Conservation (phyloP, 2,888 invertebrate species). For the Drosophila cognata region DNA sequence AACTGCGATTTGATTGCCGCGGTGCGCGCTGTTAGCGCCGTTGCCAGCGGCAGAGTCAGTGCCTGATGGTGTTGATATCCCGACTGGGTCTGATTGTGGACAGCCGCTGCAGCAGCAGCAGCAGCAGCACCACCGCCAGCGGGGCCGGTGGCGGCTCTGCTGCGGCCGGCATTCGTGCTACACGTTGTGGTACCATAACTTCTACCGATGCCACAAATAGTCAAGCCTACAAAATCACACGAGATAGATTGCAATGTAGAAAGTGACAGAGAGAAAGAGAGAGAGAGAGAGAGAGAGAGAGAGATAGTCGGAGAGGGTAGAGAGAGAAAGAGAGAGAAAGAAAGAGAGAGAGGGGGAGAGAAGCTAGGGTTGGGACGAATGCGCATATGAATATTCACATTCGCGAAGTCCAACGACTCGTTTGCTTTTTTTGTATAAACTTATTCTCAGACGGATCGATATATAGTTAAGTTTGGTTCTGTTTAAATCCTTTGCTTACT, state of each 20-base stretch:
- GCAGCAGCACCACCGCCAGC: slow-evolving; percentile 70
- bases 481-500: background rate
- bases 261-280: slow-evolving; percentile 34
- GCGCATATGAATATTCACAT: slow-evolving; percentile 34
- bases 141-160: slow-evolving; percentile 72
- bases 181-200: slow-evolving; percentile 83
- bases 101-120: slow-evolving; percentile 69
- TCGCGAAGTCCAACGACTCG: slow-evolving; percentile 19
- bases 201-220: slow-evolving; percentile 85
- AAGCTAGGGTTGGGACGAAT: slow-evolving; percentile 60
- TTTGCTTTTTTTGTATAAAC: background rate
- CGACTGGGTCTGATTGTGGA: slow-evolving; percentile 76
- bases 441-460: background rate
- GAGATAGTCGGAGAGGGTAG: slow-evolving; percentile 16
- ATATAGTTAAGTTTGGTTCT: slow-evolving; percentile 1
- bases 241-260: slow-evolving; percentile 67
- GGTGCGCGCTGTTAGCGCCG: slow-evolving; percentile 84
- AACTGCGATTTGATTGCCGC: slow-evolving; percentile 85
- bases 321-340: slow-evolving; percentile 41
- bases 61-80: slow-evolving; percentile 82
- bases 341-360: slow-evolving; percentile 10
- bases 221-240: slow-evolving; percentile 84
- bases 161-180: slow-evolving; percentile 82
- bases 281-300: slow-evolving; percentile 10
- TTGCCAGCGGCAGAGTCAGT: slow-evolving; percentile 83